These are phyloP conservation scores for Gymnodraco acuticeps DNA, from an alignment of 2,797 vertebrate species.

Conservation along the genomic window DNA sequence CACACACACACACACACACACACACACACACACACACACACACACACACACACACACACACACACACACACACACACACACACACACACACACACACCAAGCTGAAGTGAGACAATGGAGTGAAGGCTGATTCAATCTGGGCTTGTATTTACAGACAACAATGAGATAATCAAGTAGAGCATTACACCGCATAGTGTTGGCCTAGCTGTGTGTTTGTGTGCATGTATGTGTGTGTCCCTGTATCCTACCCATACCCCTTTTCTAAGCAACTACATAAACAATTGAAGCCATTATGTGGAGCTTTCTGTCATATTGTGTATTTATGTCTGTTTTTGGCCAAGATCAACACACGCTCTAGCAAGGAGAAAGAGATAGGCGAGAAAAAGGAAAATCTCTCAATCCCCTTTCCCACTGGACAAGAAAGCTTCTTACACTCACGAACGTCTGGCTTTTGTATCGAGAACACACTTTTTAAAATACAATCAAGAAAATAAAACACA, in stretches of 20 bases:
- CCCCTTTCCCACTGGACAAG: no score
- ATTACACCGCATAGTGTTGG: conserved; percentile 90
- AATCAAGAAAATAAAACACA: no score
- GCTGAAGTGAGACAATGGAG: conserved; percentile 96
- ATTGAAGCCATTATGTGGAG: background rate
- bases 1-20: conserved; percentile 78
- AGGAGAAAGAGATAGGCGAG: background rate
- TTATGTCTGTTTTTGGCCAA: background rate
- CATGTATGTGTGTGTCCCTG: conserved; percentile 35
- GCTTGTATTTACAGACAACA: conserved; percentile 99
- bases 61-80: conserved; percentile 75
- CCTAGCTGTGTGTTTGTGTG: conserved; percentile 52
- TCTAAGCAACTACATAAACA: background rate
- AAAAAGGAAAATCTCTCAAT: no score
- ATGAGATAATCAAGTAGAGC: conserved; percentile 98
- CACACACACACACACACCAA: conserved; percentile 78
- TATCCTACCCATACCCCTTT: conserved; percentile 7
- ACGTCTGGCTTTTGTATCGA: no score
- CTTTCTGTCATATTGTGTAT: background rate
- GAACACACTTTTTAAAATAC: no score
- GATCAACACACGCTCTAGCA: background rate
- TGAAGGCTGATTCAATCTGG: conserved; percentile 98
- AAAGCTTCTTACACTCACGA: no score
- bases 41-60: conserved; percentile 69
- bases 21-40: conserved; percentile 81